A percentile compares a stretch with the other conserved stretches of the same genome.
Conservation (phyloP, 2,797 vertebrate species). For the Denticeps clupeoides region DNA sequence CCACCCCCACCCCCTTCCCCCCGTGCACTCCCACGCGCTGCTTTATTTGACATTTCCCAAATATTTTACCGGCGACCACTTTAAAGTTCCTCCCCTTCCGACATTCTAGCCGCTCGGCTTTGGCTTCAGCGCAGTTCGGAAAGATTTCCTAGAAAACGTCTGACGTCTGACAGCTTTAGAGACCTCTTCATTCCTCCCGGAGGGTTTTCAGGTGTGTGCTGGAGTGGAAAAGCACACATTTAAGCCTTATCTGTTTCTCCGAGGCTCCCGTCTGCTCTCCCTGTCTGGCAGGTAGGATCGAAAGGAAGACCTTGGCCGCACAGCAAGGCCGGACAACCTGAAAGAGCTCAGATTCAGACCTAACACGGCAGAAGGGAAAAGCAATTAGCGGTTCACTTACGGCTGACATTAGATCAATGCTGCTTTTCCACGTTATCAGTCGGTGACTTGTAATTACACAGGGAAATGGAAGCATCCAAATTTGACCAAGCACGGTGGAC, state of each 20-base stretch:
- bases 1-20: not conserved
- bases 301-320: no score
- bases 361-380: constrained; percentile 60
- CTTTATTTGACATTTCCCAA: not conserved
- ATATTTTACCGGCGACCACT: constrained; percentile 3
- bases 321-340: constrained; percentile 5
- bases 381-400: constrained; percentile 50
- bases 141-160: no score
- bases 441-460: constrained; percentile 69
- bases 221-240: no score
- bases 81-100: not conserved
- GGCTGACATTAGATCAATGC: constrained; percentile 66
- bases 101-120: no score
- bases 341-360: constrained; percentile 49
- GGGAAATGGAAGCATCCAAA: constrained; percentile 33
- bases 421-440: constrained; percentile 69
- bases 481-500: constrained; percentile 10
- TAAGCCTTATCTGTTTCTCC: no score
- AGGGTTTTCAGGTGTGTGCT: no score
- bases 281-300: not conserved
- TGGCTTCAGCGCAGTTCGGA: no score
- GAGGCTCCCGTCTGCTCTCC: no score
- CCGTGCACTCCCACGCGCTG: not conserved
- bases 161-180: no score
- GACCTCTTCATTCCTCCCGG: no score